These are phyloP conservation scores for Sebastolobus altivelis DNA, from an alignment of 2,797 vertebrate species.

Conservation along the genomic window DNA sequence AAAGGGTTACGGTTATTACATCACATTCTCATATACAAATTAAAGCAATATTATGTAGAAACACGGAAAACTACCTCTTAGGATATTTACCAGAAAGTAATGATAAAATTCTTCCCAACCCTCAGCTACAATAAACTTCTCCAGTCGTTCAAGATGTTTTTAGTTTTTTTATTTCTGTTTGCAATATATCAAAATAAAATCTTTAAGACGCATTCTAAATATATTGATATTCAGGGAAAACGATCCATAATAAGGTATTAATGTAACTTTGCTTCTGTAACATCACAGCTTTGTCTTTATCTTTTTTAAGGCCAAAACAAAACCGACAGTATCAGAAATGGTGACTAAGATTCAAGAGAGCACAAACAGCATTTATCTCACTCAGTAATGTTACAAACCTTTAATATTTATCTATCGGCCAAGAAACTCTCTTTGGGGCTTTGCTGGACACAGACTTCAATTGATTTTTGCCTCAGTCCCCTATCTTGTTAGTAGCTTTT, in stretches of 20 bases:
- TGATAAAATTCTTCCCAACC: neutral
- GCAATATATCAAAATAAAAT: neutral
- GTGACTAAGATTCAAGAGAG: neutral
- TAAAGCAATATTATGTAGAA: neutral
- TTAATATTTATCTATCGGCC: neutral
- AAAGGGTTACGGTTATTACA: neutral
- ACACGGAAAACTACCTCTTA: neutral
- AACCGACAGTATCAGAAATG: neutral
- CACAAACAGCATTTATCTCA: conserved; percentile 18
- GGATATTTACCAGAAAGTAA: neutral
- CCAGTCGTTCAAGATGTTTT: neutral
- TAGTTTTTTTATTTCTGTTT: neutral
- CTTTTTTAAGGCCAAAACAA: neutral
- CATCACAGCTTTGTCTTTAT: neutral
- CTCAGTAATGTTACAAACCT: conserved; percentile 3
- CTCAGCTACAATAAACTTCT: neutral
- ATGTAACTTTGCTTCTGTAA: neutral
- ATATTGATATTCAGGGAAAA: neutral
- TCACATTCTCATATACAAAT: neutral
- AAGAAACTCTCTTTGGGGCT: conserved; percentile 8
- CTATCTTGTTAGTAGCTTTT: conserved; percentile 30
- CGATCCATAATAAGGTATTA: neutral
- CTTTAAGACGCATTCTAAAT: neutral
- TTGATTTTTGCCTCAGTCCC: conserved; percentile 32
- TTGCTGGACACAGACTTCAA: conserved; percentile 12